Evolutionary conservation across 2,113 vertebrate genomes (phyloP).

Genomic region (Amblyopsis rosae): DNA sequence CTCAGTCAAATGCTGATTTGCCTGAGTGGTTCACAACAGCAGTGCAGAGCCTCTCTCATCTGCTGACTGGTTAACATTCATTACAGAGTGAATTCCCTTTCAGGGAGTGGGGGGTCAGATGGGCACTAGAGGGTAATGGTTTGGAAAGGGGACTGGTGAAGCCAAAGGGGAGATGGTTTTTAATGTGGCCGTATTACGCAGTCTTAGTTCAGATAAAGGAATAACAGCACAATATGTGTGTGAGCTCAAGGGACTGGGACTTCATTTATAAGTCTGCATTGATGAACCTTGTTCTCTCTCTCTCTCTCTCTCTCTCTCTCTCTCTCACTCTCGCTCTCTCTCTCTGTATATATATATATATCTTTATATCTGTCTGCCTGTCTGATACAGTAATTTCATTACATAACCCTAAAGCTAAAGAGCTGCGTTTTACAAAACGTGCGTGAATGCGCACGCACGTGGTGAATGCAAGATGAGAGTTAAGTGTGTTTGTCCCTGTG

Average conservation of each 20-base stretch:
- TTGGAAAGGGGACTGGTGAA: conserved; percentile 14
- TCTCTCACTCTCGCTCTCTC: background rate
- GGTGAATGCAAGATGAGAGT: background rate
- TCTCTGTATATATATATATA: background rate
- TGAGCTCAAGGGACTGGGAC: conserved; percentile 41
- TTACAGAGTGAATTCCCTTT: conserved; percentile 54
- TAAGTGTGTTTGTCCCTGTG: conserved; percentile 19
- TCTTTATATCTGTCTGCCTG: background rate
- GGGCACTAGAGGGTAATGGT: conserved; percentile 19
- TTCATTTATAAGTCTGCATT: conserved; percentile 52
- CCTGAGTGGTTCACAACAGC: conserved; percentile 59
- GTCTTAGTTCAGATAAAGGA: conserved; percentile 61
- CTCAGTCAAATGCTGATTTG: conserved; percentile 69
- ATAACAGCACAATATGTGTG: conserved; percentile 44
- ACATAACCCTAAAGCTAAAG: conserved; percentile 10
- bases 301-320: conserved; percentile 9
- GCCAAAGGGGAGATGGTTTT: conserved; percentile 39
- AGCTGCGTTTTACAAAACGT: conserved; percentile 3
- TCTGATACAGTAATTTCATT: conserved; percentile 35
- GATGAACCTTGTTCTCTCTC: conserved; percentile 13
- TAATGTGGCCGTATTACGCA: conserved; percentile 60
- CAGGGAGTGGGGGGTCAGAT: conserved; percentile 21
- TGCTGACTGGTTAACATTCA: conserved; percentile 80
- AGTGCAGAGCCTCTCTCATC: conserved; percentile 51
- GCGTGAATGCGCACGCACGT: no score